phyloP scores from a whole-genome alignment of 2,797 vertebrate genomes.

The Pipistrellus nathusii region DNA sequence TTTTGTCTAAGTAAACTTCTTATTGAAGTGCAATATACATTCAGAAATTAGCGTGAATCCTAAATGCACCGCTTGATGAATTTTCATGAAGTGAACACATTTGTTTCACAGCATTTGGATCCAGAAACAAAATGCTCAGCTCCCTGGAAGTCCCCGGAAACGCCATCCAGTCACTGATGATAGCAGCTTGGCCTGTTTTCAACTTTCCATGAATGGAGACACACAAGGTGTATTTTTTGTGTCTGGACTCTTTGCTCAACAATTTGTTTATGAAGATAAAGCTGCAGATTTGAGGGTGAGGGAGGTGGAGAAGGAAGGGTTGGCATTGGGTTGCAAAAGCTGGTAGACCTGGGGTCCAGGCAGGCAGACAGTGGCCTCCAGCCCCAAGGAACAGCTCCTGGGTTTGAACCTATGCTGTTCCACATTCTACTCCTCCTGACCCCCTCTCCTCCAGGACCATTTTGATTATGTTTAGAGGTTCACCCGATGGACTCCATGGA shows the following conservation, averaged over 20 bases:
- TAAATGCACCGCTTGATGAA: not conserved
- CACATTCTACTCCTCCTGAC: not conserved
- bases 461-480: not conserved
- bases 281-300: not conserved
- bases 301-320: too few relatives aligned
- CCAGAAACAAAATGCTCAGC: not conserved
- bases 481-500: not conserved
- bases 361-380: not conserved
- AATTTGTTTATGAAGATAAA: not conserved
- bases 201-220: not conserved
- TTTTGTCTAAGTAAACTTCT: not conserved
- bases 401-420: rapidly evolving
- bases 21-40: not conserved
- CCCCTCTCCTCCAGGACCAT: rapidly evolving
- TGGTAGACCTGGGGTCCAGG: not conserved
- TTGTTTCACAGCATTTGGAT: not conserved
- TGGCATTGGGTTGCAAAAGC: not conserved
- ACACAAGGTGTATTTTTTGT: not conserved
- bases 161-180: not conserved
- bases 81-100: not conserved
- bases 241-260: not conserved
- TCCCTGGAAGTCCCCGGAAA: not conserved
- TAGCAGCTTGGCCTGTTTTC: not conserved
- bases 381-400: not conserved
- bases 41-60: not conserved